A percentile compares a stretch with the other conserved stretches of the same genome.
Conservation (phyloP, 2,888 invertebrate species). For the Spatulosminthurus flaviceps region DNA sequence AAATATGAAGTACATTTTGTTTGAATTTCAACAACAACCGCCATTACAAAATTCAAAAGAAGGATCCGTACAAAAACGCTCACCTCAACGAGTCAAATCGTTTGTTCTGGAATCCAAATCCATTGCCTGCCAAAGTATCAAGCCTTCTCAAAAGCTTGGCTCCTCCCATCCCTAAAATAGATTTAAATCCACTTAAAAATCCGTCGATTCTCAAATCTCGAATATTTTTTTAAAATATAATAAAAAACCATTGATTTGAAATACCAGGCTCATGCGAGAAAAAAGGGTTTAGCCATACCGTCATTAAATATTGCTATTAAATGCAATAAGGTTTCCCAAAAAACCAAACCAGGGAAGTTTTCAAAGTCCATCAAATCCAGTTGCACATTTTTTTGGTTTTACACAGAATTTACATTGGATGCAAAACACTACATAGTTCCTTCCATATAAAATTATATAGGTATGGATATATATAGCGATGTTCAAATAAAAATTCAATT, state of each 20-base stretch:
- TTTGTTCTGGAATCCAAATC: slow-evolving; percentile 67
- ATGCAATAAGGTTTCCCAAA: not conserved
- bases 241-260: not conserved
- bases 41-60: not conserved
- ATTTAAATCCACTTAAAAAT: too few species aligned
- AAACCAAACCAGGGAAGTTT: not conserved
- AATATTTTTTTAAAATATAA: not conserved
- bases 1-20: too few species aligned
- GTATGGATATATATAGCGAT: not conserved
- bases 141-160: slow-evolving; percentile 65
- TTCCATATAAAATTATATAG: too few species aligned
- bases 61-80: slow-evolving; percentile 17
- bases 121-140: slow-evolving; percentile 67
- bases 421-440: too few species aligned
- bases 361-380: not conserved
- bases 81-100: slow-evolving; percentile 66
- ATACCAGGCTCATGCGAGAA: not conserved
- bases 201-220: too few species aligned
- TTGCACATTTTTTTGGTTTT: too few species aligned
- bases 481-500: not conserved
- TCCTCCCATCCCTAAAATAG: not conserved
- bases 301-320: not conserved
- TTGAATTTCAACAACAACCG: not conserved
- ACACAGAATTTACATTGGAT: too few species aligned
- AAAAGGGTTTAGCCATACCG: slow-evolving; percentile 18